phyloP scores from a whole-genome alignment of 2,113 vertebrate genomes.

The Ameiurus melas region DNA sequence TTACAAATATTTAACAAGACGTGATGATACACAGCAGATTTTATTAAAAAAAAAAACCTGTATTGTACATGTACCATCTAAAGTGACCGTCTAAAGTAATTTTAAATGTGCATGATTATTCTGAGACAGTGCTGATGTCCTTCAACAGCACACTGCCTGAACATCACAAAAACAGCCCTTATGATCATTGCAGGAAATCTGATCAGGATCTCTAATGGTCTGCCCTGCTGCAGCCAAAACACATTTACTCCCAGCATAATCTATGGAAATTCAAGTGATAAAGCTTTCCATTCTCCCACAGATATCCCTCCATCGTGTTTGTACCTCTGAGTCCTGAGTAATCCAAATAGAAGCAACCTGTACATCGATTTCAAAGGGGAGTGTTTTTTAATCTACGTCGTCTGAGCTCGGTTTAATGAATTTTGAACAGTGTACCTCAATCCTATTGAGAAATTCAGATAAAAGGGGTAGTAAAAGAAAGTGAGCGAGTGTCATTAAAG shows the following conservation, averaged over 20 bases:
- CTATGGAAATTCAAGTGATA: slow-evolving; percentile 68
- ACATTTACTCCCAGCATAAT: slow-evolving; percentile 30
- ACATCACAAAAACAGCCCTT: background rate
- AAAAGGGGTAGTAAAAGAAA: slow-evolving; percentile 40
- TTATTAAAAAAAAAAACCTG: background rate
- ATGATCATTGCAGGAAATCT: slow-evolving; percentile 12
- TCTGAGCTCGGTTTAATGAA: slow-evolving; percentile 64
- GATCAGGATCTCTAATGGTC: background rate
- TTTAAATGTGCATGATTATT: background rate
- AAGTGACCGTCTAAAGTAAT: background rate
- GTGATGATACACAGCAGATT: no score
- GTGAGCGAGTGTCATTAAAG: background rate
- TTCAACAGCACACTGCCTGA: background rate
- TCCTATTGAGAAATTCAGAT: slow-evolving; percentile 50
- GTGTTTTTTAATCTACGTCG: slow-evolving; percentile 54
- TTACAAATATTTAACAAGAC: background rate
- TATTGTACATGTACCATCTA: background rate
- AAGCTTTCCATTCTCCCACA: slow-evolving; percentile 62
- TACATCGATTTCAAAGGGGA: slow-evolving; percentile 63
- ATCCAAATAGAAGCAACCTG: slow-evolving; percentile 54
- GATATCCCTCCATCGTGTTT: slow-evolving; percentile 66
- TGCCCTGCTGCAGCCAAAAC: background rate
- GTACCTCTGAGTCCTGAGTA: slow-evolving; percentile 60
- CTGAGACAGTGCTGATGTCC: background rate
- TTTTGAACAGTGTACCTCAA: slow-evolving; percentile 59